Evolutionary conservation across 2,888 invertebrate genomes (phyloP), one percentile per base, ranked within the genome.

Genomic region (Meiosimyza decipiens): DNA sequence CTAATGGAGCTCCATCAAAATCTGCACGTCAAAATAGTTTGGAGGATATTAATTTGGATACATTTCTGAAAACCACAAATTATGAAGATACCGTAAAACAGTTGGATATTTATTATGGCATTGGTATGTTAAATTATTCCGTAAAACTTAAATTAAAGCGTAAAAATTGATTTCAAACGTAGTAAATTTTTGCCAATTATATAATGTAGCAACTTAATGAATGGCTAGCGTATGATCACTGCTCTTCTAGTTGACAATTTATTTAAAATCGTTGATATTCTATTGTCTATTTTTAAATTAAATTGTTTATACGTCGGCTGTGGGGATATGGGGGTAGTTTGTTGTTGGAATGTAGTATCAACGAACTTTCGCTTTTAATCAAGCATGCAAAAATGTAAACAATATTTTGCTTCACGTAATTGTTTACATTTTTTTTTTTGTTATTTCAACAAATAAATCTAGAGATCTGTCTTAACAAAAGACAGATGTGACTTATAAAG

Each of bases 41-140:
- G 78, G 94, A 95, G 81, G 95, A 95, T 78, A 90, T 93, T 73
- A 92, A 93, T 87, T 89, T 93, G 64, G 94, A 95, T 82, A 93
- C 93, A 85, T 94, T 92, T 85, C 86, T 94, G 52, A 94, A 94
- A 88, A 91, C 93, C 68, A 92, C 92, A 12, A 95, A 95, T 83
- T 96, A 96, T 88, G 95, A 96, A 87, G 95, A 96, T 80, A 95
- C 95, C 7, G 94, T 97, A 0, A 90, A 93, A 77, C 96, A 96
- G 84, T 88, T 98, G 74, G 96, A 97, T 88, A 93, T 95, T 81
- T 97, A 96, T 86, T 98, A 98, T 91, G 96, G 95, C 81, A 94
- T 95, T 81, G 95, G 97, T 96, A 89, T 87, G 88, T 78, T 50
- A 7, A 15, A 11, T 57, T 52, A 47, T 18, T 22, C 3, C 40